Conservation (phyloP, 2,113 vertebrate species). For the Cyphomyrus discorhynchus region DNA sequence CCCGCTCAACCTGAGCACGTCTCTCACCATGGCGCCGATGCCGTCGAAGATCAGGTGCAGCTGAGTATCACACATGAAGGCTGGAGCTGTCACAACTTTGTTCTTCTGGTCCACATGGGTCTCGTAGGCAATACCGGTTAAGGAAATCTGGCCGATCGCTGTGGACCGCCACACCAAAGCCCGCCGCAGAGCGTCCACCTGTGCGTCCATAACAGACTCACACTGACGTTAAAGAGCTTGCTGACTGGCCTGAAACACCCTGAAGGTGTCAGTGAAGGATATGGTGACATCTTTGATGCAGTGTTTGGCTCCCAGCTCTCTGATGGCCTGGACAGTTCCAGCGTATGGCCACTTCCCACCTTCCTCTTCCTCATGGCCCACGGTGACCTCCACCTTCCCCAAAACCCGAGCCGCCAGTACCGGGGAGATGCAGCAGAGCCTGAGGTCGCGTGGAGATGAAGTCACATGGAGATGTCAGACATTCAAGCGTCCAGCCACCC, state of each 20-base stretch:
- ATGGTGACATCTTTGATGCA: constrained; percentile 71
- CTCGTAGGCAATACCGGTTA: constrained; percentile 59
- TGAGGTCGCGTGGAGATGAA: constrained; percentile 26
- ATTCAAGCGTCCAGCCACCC: neutral
- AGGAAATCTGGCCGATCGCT: constrained; percentile 39
- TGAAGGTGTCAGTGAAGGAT: constrained; percentile 59
- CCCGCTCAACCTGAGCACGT: constrained; percentile 64
- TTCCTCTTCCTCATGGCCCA: constrained; percentile 76
- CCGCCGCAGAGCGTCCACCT: no score
- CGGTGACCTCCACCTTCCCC: constrained; percentile 70
- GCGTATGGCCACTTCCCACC: constrained; percentile 77
- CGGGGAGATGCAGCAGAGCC: constrained; percentile 75
- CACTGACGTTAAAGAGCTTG: neutral
- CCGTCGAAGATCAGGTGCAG: constrained; percentile 76
- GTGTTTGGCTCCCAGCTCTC: constrained; percentile 72
- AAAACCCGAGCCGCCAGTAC: constrained; percentile 76
- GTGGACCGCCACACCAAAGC: neutral
- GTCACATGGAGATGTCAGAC: neutral
- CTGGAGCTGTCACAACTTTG: constrained; percentile 75
- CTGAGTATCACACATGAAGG: constrained; percentile 77
- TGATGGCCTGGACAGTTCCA: constrained; percentile 69
- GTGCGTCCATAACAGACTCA: neutral
- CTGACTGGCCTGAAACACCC: neutral
- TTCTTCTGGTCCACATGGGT: constrained; percentile 71
- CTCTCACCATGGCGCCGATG: constrained; percentile 71